Base-by-base conservation (phyloP, 1,140 invertebrate genomes). In the Sminthurides bifidus region DNA sequence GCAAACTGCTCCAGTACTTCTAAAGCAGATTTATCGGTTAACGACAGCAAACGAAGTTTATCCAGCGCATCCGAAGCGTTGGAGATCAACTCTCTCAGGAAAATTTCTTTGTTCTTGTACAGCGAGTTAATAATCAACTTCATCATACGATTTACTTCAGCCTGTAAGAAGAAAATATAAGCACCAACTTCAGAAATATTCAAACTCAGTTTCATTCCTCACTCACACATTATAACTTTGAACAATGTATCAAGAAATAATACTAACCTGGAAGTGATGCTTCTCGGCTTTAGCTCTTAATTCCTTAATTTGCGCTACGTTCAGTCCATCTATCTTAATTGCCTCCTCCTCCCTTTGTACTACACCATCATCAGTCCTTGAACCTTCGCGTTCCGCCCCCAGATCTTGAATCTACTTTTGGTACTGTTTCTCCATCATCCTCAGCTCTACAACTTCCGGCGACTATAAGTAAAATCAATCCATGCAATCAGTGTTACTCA, bases 81-180 rank as follows among this genome's bases (percentile, higher is more conserved):
- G 0, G 93, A 97, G 64, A 98, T 97, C 68, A 98, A 75, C 73
- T 98, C 94, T 67, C 94, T 78, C 23, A 98, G 75, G 79, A 94
- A 98, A 64, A 98, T 98, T 81, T 98, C 94, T 74, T 98, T 98
- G 71, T 98, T 98, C 61, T 90, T 81, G 71, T 98, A 98, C 0
- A 98, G 75, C 0, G 93, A 98, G 74, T 98, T 98, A 68, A 98
- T 98, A 69, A 98, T 98, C 19, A 98, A 78, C 74, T 98, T 98
- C 94, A 98, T 98, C 92, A 98, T 96, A 29, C 94, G 85, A 75
- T 95, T 94, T 10, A 97, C 92, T 74, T 96, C 92, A 1, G 92
- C 90, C 63, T 65, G 43, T 17, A 45, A 17, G 26, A 38, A 26
- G 5, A 33, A 46, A 46, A 10, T 8, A 43, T 17, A 43, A 43